Conservation (phyloP, 2,113 vertebrate genomes). For the Otolemur garnettii region DNA sequence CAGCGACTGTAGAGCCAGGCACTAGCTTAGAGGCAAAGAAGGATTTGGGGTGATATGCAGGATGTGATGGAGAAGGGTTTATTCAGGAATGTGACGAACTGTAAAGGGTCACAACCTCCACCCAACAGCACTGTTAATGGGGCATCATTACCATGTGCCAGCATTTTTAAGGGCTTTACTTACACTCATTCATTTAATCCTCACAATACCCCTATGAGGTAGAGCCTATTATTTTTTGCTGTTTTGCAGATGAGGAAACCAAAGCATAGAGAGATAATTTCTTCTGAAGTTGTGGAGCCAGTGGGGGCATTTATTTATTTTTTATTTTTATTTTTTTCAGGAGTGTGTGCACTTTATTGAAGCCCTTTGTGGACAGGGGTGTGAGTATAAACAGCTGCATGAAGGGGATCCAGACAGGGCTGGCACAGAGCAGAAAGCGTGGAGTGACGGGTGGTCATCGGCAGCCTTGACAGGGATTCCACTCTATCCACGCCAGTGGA, state of each 20-base stretch:
- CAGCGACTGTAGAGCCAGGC: not conserved
- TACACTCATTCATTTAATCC: constrained; percentile 10
- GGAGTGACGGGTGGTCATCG: too few relatives aligned
- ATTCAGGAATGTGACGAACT: not conserved
- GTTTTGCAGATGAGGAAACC: not conserved
- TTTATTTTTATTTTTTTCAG: too few relatives aligned
- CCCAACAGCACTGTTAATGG: not conserved
- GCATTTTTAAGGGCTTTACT: not conserved
- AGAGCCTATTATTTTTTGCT: constrained; percentile 12
- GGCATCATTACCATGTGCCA: not conserved
- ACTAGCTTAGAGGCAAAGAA: constrained; percentile 6
- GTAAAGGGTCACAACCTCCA: not conserved
- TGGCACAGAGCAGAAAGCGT: too few relatives aligned
- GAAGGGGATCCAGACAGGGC: too few relatives aligned
- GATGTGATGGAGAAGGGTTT: not conserved
- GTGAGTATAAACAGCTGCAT: too few relatives aligned
- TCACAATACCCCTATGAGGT: not conserved
- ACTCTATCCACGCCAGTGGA: too few relatives aligned
- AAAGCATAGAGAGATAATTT: not conserved
- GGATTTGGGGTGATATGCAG: not conserved
- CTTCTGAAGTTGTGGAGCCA: not conserved
- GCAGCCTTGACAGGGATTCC: too few relatives aligned
- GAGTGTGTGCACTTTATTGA: too few relatives aligned
- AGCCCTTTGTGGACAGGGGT: too few relatives aligned
- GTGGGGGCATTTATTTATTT: too few relatives aligned